Base-by-base conservation (phyloP, 2,113 vertebrate species). In the Psophia crepitans region DNA sequence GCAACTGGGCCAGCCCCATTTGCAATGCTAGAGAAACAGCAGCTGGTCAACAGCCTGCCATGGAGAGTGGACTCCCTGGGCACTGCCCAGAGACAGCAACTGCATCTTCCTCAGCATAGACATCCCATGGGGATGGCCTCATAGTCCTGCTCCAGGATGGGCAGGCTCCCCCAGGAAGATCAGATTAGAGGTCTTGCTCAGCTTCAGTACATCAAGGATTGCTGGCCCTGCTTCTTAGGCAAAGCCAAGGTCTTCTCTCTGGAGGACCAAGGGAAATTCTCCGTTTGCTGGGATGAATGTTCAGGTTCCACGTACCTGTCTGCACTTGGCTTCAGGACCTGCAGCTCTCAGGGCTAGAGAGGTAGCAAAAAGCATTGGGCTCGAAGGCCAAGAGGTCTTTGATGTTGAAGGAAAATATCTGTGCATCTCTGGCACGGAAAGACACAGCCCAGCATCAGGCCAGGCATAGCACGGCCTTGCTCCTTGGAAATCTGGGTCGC, bases 401-500 rank as follows among this genome's bases (percentile, higher is more conserved):
- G 58, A 75, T 24, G 9, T 35, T 53, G 35, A 41, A 87, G 74
- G 53, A 82, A 91, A 78, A 57, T 44, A 78, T 71, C 65, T 6
- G 1, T 63, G 37, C 12, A 74, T 32, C n/a, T 90, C 65, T 86
- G 80, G 17, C 56, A 68, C 8, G 16, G 46, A 93, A 96, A 93
- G 68, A 56, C 73, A 48, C 37, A 88, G 35, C 28, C 75, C 76
- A 90, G 51, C 64, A 90, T 18, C 49, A 70, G 30, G 49, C 46
- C 63, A 85, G 35, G 73, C 64, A n/a, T 16, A 63, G 70, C 22
- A 83, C 9, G 28, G 92, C 68, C 68, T 84, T 87, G 56, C 79
- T 94, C 65, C 90, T 93, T 81, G 85, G 89, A 81, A 96, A 96
- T 92, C 81, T 96, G 84, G 95, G 96, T 96, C 39, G 9, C 88